Percentiles rank a stretch among this genome's conserved stretches.
Conservation (phyloP, 2,888 invertebrate species). For the Drosophila emarginata region DNA sequence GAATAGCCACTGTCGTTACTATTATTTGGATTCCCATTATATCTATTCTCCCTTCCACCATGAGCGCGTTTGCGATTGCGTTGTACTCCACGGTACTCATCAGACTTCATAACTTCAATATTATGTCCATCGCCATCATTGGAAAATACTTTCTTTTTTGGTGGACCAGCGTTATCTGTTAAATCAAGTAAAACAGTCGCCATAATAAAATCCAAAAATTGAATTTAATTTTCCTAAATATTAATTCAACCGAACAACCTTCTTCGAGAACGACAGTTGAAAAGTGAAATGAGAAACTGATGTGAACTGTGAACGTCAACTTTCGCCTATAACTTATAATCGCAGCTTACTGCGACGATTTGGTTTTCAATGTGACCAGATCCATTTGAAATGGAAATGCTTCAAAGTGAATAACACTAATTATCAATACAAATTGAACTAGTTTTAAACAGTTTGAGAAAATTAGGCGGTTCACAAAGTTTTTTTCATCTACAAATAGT, state of each 20-base stretch:
- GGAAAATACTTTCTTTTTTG: not conserved
- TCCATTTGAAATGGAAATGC: not conserved
- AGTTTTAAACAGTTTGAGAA: no score
- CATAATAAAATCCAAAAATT: not conserved
- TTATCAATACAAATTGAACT: not conserved
- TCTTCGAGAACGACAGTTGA: not conserved
- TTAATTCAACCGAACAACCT: not conserved
- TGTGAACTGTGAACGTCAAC: not conserved
- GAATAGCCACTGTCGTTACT: not conserved
- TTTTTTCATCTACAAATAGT: no score
- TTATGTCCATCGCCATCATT: not conserved
- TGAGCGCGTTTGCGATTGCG: not conserved
- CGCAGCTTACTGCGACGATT: not conserved
- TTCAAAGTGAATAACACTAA: not conserved
- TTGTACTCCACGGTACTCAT: not conserved
- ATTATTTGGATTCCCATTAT: not conserved
- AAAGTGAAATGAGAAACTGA: not conserved
- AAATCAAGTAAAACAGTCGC: not conserved
- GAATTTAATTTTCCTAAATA: not conserved
- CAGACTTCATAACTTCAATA: not conserved
- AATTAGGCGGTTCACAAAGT: no score
- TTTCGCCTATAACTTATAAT: not conserved
- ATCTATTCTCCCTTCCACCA: not conserved
- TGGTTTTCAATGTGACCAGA: not conserved
- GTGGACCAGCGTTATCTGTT: not conserved